Evolutionary conservation across 1,140 invertebrate genomes (phyloP).

Genomic region (Himalopsyche phryganea): DNA sequence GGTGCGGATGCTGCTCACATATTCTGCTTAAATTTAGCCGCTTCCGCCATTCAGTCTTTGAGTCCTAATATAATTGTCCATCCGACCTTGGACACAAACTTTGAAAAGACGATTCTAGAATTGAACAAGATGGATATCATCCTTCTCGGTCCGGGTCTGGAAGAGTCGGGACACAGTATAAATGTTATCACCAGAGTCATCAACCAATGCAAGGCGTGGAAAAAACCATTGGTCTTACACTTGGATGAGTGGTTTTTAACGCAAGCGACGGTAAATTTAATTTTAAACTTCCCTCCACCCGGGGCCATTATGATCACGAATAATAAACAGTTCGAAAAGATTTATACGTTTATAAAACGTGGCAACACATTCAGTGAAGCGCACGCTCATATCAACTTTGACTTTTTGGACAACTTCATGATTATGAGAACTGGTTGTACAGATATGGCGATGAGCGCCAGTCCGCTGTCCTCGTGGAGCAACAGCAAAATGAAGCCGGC

Average conservation of each 20-base stretch:
- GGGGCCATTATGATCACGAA: slow-evolving; percentile 73
- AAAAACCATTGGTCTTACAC: slow-evolving; percentile 71
- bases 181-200: slow-evolving; percentile 43
- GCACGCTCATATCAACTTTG: neutral
- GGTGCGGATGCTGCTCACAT: slow-evolving; percentile 73
- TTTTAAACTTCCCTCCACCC: slow-evolving; percentile 32
- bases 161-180: slow-evolving; percentile 53
- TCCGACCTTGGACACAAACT: slow-evolving; percentile 58
- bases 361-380: neutral
- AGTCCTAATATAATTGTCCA: slow-evolving; percentile 84
- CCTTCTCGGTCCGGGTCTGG: slow-evolving; percentile 74
- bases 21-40: slow-evolving; percentile 66
- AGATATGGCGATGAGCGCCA: neutral
- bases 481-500: slow-evolving; percentile 36
- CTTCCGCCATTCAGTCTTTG: slow-evolving; percentile 70
- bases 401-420: neutral
- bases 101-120: slow-evolving; percentile 40
- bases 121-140: slow-evolving; percentile 61
- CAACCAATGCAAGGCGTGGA: slow-evolving; percentile 41
- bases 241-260: slow-evolving; percentile 69
- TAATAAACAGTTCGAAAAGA: slow-evolving; percentile 61
- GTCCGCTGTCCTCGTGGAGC: neutral
- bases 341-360: slow-evolving; percentile 9
- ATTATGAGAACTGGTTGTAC: neutral
- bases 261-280: slow-evolving; percentile 45